Evolutionary conservation across 2,797 vertebrate genomes (phyloP), one percentile per base, ranked within the genome.

Genomic region (Heteromormyrus szaboi): DNA sequence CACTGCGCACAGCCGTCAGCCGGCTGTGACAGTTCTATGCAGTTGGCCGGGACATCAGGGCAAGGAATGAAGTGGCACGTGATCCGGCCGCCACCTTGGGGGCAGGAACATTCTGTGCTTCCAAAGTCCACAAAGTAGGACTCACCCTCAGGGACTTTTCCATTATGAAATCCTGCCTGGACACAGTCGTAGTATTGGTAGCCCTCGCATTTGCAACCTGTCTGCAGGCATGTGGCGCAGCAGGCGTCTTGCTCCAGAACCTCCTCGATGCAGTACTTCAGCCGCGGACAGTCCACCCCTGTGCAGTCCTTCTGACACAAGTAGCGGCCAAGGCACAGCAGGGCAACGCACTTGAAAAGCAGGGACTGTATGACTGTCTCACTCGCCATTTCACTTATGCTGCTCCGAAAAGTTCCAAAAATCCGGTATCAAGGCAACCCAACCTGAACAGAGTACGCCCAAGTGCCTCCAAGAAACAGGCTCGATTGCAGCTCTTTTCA

Each of bases 71-170:
- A 99, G 93, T 97, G 95, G 91, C 98, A 99, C 94, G 96, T 97
- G 91, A 99, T 99, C 89, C 96, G 96, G 19, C 98, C 98, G 0
- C 98, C 98, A 0, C 97, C 97, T 0, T 92, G 91, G 0, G 98
- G 98, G 89, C 98, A 99, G 0, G 96, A 96, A 91, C 98, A 99
- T 92, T 99, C 98, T 0, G 98, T 99, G 93, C 98, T 99, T 90
- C 98, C 98, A 0, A 98, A 99, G 93, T 99, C 98, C 56, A 99
- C 98, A 0, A 98, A 98, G 92, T 99, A 99, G 19, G 98, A 98
- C 87, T 97, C 96, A 0, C 97, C 97, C 19, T 98, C 98, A 0
- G 97, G 97, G 7, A 99, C 98, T 4, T 96, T 97, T 88, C 98
- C 98, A 0, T 97, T 96, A 93, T 95, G 90, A 11, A 98, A 99